Base-by-base conservation (phyloP, 2,113 vertebrate genomes). In the Pipa parva region DNA sequence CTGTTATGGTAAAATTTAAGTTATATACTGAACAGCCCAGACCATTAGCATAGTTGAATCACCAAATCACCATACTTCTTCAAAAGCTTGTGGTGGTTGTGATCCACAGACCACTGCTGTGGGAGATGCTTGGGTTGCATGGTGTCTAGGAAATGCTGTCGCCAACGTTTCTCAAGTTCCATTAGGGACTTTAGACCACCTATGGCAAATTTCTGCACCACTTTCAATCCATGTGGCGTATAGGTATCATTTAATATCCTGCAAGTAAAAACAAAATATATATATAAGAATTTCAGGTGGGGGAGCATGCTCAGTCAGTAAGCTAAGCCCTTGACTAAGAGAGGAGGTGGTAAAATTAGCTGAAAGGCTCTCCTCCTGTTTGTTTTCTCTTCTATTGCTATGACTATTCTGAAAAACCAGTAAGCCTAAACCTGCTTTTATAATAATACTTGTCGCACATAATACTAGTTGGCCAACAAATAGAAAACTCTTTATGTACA, bases 51-150 rank as follows among this genome's bases (percentile, higher is more conserved):
- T 20, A 96, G 84, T 63, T 90, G 77, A 57, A 97, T 79, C 37
- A 84, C 81, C 63, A 95, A 85, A 80, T 94, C 83, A 26, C 97
- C 92, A 1, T 93, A 93, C 18, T 95, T 98, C 66, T 86, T 89
- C 75, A 98, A 85, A 59, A 98, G 87, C 86, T 98, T 99, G 74
- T 75, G 71, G 73, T 99, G 96, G 82, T 99, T 99, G 75, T 99
- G 94, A 76, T 87, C 81, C 42, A 98, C 88, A 2, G 93, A 91
- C 96, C 96, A 99, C 36, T 95, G 90, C 5, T 91, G 88, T 1
- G 95, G 95, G 29, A 99, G 91, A 80, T 93, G 81, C 33, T 74
- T 87, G 7, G 97, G 97, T 66, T 82, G 83, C 95, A 98, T 98
- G 78, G 79, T 83, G 79, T 84, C 84, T 79, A 99, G 86, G 79